Evolutionary conservation across 2,113 vertebrate species (phyloP).

Genomic region (Struthio camelus): DNA sequence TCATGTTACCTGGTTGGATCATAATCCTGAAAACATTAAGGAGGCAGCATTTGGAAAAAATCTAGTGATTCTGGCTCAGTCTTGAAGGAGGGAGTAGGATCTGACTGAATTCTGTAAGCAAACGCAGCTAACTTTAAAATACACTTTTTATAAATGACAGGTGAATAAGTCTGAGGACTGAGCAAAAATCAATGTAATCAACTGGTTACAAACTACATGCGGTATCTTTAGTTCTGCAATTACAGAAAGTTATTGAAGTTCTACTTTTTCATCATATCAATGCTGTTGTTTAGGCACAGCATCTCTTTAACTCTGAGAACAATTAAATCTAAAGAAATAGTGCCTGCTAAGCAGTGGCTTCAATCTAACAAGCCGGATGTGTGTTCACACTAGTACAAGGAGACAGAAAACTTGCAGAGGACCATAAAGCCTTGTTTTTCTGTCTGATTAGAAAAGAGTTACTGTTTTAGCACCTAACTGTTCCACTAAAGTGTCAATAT

Average conservation of each 20-base stretch:
- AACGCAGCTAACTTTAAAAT: background rate
- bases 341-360: background rate
- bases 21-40: background rate
- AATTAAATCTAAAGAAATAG: background rate
- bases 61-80: rapidly evolving
- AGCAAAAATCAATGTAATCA: background rate
- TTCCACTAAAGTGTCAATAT: background rate
- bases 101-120: background rate
- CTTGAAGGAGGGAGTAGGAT: background rate
- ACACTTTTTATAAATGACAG: background rate
- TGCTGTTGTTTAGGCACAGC: background rate
- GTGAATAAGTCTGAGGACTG: background rate
- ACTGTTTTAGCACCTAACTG: background rate
- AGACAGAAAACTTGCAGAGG: background rate
- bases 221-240: background rate
- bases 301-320: background rate
- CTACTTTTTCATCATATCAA: background rate
- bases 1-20: background rate
- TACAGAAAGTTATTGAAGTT: background rate
- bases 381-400: background rate
- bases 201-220: background rate
- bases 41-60: background rate
- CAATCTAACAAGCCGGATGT: background rate
- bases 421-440: rapidly evolving
- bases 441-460: background rate